Evolutionary conservation across 2,888 invertebrate genomes (phyloP).

Genomic region (Meta bourneti): DNA sequence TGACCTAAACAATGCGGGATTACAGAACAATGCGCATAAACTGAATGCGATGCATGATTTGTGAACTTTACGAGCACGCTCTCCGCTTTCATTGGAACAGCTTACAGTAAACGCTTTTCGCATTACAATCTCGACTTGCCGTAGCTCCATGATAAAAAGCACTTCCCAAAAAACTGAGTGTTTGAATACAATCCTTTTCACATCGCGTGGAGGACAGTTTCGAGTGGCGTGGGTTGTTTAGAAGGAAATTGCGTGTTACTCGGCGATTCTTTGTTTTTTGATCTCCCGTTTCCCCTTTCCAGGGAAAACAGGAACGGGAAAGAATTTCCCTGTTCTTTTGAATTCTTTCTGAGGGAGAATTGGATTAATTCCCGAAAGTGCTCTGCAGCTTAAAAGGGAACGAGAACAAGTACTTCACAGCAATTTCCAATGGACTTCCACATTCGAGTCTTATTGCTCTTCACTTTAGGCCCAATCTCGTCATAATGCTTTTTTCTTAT

Average conservation of each 20-base stretch:
- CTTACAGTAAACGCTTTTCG: conserved; percentile 1
- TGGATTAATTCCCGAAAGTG: conserved; percentile 27
- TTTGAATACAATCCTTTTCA: conserved; percentile 20
- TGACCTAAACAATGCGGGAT: neutral
- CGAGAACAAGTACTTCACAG: neutral
- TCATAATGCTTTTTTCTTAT: neutral
- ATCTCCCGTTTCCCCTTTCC: conserved; percentile 22
- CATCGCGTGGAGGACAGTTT: neutral
- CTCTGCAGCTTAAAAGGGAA: conserved; percentile 4
- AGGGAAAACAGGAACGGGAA: neutral
- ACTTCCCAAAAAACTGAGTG: neutral
- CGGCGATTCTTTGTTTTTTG: conserved; percentile 4
- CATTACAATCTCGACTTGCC: conserved; percentile 1
- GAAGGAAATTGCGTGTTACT: neutral
- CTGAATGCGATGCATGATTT: neutral
- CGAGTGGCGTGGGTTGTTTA: neutral
- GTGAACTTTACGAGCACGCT: neutral
- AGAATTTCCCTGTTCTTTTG: neutral
- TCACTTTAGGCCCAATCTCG: neutral
- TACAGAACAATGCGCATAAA: neutral
- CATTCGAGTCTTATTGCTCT: neutral
- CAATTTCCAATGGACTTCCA: neutral
- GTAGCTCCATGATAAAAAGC: neutral
- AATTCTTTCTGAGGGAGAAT: conserved; percentile 3
- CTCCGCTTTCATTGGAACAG: neutral